Evolutionary conservation across 1,140 invertebrate genomes (phyloP).

Genomic region (Paraescarpia echinospica): DNA sequence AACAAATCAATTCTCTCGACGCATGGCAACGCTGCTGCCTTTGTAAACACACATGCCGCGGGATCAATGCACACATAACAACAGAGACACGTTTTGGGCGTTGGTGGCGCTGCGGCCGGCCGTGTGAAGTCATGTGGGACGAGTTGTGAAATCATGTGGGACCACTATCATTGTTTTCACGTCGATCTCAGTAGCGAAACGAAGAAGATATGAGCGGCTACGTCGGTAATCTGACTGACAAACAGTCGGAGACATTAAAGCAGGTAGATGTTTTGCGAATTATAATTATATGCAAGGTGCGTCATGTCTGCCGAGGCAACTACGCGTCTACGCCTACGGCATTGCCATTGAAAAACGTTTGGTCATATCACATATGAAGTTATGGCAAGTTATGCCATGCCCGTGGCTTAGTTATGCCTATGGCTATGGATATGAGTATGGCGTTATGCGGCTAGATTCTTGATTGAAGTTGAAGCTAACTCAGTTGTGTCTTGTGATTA

Average conservation of each 20-base stretch:
- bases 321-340: no score
- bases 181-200: background rate
- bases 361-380: no score
- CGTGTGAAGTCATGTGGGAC: background rate
- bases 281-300: no score
- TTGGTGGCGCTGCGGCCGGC: background rate
- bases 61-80: background rate
- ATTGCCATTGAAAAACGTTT: no score
- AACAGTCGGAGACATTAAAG: background rate
- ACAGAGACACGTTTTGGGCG: background rate
- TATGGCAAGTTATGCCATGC: no score
- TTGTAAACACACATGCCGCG: slow-evolving; percentile 3
- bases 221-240: background rate
- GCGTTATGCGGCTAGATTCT: no score
- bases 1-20: background rate
- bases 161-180: background rate
- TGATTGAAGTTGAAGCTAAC: no score
- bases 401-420: no score
- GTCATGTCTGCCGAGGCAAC: no score
- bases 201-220: background rate
- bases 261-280: background rate
- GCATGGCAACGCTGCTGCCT: background rate
- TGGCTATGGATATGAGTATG: no score
- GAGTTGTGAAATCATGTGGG: background rate
- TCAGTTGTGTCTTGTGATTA: no score